These are phyloP conservation scores for Pandemis heparana DNA, from an alignment of 2,888 invertebrate species.

Conservation along the genomic window DNA sequence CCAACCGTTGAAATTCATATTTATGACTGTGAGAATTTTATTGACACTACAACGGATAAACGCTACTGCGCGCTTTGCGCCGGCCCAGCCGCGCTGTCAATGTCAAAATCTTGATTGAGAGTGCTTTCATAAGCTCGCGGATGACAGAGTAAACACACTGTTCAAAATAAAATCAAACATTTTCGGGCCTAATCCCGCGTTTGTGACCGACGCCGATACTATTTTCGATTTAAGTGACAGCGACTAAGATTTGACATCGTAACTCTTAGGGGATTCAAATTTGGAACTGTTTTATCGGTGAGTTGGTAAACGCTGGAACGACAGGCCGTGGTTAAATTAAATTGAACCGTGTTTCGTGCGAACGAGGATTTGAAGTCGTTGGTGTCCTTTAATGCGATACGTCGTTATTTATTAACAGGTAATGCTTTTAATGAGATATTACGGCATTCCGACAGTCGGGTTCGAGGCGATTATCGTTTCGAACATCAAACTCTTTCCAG, in stretches of 20 bases:
- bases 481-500: conserved; percentile 80
- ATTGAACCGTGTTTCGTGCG: conserved; percentile 55
- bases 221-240: conserved; percentile 74
- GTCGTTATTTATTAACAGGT: conserved; percentile 60
- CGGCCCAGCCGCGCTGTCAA: conserved; percentile 61
- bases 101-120: conserved; percentile 69
- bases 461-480: conserved; percentile 75
- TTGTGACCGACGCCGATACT: conserved; percentile 59
- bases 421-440: conserved; percentile 79
- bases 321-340: conserved; percentile 51
- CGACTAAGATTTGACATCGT: conserved; percentile 75
- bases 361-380: conserved; percentile 61
- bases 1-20: conserved; percentile 74
- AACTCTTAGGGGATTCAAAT: conserved; percentile 77
- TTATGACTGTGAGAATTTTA: conserved; percentile 72
- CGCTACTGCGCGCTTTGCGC: conserved; percentile 54
- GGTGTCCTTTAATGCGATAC: conserved; percentile 55
- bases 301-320: conserved; percentile 54
- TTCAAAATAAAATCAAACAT: conserved; percentile 58
- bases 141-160: conserved; percentile 64
- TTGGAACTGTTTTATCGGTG: conserved; percentile 64
- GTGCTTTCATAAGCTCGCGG: conserved; percentile 65
- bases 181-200: conserved; percentile 49
- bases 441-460: conserved; percentile 74
- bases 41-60: conserved; percentile 67